Conservation (phyloP, 2,113 vertebrate species). For the Panthera uncia region DNA sequence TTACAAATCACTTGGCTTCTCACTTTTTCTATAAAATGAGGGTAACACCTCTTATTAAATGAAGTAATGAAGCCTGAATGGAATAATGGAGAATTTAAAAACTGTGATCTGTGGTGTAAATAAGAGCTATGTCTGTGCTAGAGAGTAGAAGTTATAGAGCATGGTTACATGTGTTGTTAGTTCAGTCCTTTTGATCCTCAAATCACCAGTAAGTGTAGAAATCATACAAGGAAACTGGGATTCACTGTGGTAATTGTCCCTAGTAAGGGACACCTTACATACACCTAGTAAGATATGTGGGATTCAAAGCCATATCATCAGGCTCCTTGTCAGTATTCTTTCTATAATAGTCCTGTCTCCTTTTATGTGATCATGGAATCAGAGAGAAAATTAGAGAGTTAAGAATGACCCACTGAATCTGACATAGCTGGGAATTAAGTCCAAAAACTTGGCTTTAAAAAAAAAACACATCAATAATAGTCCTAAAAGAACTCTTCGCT, state of each 20-base stretch:
- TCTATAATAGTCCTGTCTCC: neutral
- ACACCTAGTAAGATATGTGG: neutral
- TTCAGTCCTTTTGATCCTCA: neutral
- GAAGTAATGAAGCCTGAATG: constrained; percentile 1
- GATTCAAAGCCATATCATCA: neutral
- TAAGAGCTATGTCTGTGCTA: neutral
- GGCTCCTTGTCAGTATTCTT: neutral
- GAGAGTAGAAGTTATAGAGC: neutral
- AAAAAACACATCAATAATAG: neutral
- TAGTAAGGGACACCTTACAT: neutral
- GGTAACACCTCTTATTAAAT: neutral
- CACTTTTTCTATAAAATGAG: neutral
- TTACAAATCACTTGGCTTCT: constrained; percentile 24
- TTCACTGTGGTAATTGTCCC: neutral
- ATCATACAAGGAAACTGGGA: neutral
- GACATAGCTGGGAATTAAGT: constrained; percentile 1
- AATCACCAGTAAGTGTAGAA: neutral
- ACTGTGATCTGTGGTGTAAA: neutral
- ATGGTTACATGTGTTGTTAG: neutral
- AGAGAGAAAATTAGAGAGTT: neutral
- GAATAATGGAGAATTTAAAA: neutral
- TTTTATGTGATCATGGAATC: neutral
- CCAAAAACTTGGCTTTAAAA: neutral
- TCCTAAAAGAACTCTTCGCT: neutral
- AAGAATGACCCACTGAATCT: neutral